Base-by-base conservation (phyloP, 1,140 invertebrate genomes). In the Zaprionus taronus region DNA sequence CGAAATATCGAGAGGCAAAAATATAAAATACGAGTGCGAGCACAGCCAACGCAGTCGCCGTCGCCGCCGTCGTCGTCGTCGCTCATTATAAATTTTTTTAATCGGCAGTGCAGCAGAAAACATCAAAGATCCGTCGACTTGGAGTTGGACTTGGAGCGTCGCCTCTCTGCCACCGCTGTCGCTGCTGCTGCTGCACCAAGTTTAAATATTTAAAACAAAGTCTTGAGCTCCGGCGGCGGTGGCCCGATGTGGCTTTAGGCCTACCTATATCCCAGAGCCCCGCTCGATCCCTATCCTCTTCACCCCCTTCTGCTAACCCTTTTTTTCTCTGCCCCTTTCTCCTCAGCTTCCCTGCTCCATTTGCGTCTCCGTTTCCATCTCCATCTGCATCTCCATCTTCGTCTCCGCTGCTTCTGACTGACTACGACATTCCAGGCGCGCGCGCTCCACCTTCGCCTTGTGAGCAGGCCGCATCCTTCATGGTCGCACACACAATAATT, bases 151-250 rank as follows among this genome's bases (percentile, higher is more conserved):
- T 51, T 41, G 58, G 15, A 57, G 24, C 51, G 24, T 44, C 44
- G 34, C 31, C 17, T 53, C 49, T 38, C 36, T 14, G 14, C 36
- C 36, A 38, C 36, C 15, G 41, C 41, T n/a, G 80, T 81, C 15
- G 41, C 41, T n/a, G 80, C 85, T n/a, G 80, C 85, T 81, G 82
- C 83, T 85, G 82, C 70, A 73, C 65, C 75, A 86, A 84, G 85
- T 87, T 87, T 89, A 87, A 87, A 87, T 87, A 87, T 87, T 87
- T 87, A 87, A 87, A 87, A 90, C 84, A 89, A 87, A 89, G 84
- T 87, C 84, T 80, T 61, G 69, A 77, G 69, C 55, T 76, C 44
- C 64, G 26, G 31, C 31, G 31, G 31, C 31, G 9, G 34, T 38
- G 51, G 62, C 69, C 53, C 31, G 53, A n/a, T 41, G 56, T 63